phyloP scores from a whole-genome alignment of 1,140 invertebrate species.

The Lordiphosa stackelbergi region DNA sequence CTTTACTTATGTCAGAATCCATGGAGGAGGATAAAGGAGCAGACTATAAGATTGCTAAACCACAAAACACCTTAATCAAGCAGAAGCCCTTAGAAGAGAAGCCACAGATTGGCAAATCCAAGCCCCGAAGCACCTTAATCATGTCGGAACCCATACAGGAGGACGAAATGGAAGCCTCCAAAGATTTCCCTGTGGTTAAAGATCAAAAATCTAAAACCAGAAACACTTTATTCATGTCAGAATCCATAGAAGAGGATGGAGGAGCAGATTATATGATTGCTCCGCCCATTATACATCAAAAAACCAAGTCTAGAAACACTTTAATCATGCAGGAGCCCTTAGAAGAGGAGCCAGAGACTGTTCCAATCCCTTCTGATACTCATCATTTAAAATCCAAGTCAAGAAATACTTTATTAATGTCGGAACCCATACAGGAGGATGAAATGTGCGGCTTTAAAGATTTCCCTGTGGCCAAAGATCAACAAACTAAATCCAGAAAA shows the following conservation, averaged over 20 bases:
- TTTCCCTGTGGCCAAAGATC: not conserved
- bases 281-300: not conserved
- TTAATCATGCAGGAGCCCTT: too few relatives aligned
- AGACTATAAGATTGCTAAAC: not conserved
- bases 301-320: not conserved
- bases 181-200: not conserved
- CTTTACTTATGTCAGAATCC: conserved; percentile 3
- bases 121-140: not conserved
- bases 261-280: not conserved
- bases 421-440: not conserved
- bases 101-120: not conserved
- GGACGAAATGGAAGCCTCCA: not conserved
- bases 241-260: too few relatives aligned
- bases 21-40: conserved; percentile 3
- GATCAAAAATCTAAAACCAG: too few relatives aligned
- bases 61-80: conserved; percentile 1
- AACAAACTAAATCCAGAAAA: not conserved
- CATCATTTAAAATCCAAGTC: not conserved
- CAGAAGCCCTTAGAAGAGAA: conserved; percentile 8
- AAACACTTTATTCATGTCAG: too few relatives aligned
- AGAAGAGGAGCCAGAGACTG: not conserved
- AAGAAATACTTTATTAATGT: not conserved
- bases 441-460: too few relatives aligned
- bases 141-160: conserved; percentile 6
- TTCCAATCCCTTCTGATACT: conserved; percentile 1